Conservation (phyloP, 1,140 invertebrate species). For the Tachypleus tridentatus region DNA sequence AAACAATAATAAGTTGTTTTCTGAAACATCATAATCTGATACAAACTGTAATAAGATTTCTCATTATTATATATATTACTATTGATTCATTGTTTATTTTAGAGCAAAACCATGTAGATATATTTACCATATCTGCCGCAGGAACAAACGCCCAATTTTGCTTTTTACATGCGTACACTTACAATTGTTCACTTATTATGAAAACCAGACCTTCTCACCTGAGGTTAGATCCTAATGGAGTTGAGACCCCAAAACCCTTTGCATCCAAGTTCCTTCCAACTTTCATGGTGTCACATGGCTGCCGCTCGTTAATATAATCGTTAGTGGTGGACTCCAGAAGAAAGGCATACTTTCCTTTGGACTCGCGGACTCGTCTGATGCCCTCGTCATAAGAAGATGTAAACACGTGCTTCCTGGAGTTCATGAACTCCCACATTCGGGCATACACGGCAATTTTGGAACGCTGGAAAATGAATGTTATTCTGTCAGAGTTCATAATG, state of each 20-base stretch:
- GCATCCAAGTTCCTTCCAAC: constrained; percentile 40
- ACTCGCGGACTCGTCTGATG: constrained; percentile 33
- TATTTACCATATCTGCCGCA: too few relatives aligned
- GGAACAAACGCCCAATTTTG: too few relatives aligned
- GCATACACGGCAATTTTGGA: constrained; percentile 38
- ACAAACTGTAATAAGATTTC: too few relatives aligned
- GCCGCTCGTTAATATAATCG: constrained; percentile 39
- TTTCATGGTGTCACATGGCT: constrained; percentile 48
- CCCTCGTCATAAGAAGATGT: constrained; percentile 34
- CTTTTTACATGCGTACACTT: too few relatives aligned
- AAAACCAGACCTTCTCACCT: constrained; percentile 17
- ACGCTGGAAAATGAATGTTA: not conserved
- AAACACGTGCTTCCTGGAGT: constrained; percentile 34
- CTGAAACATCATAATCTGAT: too few relatives aligned
- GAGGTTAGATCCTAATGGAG: constrained; percentile 31
- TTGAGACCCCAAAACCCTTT: constrained; percentile 40
- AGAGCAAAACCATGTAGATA: too few relatives aligned
- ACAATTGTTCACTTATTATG: not conserved
- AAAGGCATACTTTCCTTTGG: constrained; percentile 45
- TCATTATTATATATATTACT: too few relatives aligned
- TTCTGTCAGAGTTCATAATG: not conserved
- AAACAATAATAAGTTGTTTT: too few relatives aligned
- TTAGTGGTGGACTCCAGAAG: constrained; percentile 38
- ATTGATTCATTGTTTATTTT: too few relatives aligned
- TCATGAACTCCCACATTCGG: constrained; percentile 41